Evolutionary conservation across 2,797 vertebrate genomes (phyloP), one percentile per base, ranked within the genome.

Genomic region (Botia kubotai): DNA sequence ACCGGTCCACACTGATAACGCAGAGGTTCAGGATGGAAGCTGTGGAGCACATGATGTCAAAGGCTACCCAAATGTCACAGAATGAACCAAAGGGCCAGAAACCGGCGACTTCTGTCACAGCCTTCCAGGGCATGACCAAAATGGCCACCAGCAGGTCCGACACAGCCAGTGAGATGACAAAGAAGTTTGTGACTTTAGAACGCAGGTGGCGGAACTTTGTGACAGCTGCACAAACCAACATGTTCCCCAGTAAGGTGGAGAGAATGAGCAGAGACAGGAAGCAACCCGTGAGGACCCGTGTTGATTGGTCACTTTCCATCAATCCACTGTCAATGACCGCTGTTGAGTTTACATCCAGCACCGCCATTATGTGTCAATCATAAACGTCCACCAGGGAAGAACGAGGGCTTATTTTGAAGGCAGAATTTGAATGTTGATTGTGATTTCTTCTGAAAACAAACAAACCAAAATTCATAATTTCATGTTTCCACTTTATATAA

Each of bases 91-190:
- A 99, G 0, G 97, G 97, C 98, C 98, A 99, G 90, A 97, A 99
- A 21, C 98, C 98, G 0, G 93, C 93, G 0, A 99, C 97, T 89
- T 98, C 97, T 0, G 97, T 95, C 84, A 97, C 96, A 0, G 98
- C 97, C 88, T 99, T 99, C 98, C 98, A 99, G 12, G 97, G 98
- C 98, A 99, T 99, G 82, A 99, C 98, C 92, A 99, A 85, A 76
- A 99, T 93, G 1, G 98, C 98, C 52, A 99, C 98, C 87, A 99
- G 85, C 79, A 99, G 95, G 83, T 99, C 98, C 0, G 97, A 98
- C 73, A 99, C 97, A 0, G 98, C 98, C 93, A 99, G 89, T 7
- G 98, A 99, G 88, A 99, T 98, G 86, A 99, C 96, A 66, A 99
- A 99, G 82, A 97, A 98, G 93, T 99, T 99, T 89, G 98, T 99